phyloP scores from a whole-genome alignment of 1,140 invertebrate species.

The Halictus rubicundus region DNA sequence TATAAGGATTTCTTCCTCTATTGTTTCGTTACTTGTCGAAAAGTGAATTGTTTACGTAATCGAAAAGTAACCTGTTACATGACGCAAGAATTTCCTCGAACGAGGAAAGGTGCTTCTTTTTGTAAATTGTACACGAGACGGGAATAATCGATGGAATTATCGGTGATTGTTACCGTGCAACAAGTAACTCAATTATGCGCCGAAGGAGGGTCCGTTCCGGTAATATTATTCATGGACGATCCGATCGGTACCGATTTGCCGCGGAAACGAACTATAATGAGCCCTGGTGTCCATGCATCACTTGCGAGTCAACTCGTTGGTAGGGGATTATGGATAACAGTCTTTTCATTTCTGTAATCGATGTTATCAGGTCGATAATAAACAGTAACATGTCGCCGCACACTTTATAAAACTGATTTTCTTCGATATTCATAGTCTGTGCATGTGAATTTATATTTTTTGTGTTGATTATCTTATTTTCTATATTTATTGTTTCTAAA shows the following conservation, averaged over 20 bases:
- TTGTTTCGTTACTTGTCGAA: no score
- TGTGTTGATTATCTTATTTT: no score
- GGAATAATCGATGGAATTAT: slow-evolving; percentile 14
- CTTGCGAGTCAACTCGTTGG: neutral
- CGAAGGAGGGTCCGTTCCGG: neutral
- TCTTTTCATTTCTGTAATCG: no score
- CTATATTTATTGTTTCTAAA: no score
- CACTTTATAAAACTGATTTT: no score
- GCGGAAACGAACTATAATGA: neutral
- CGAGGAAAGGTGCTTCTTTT: neutral
- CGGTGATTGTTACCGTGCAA: slow-evolving; percentile 32
- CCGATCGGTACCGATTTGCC: neutral
- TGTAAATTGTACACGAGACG: neutral
- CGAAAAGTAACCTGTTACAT: neutral
- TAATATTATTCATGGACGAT: slow-evolving; percentile 11
- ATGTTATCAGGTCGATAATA: no score
- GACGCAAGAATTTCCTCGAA: neutral
- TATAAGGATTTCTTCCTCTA: no score
- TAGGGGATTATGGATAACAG: no score
- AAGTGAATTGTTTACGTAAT: no score
- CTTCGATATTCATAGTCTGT: no score
- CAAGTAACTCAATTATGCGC: slow-evolving; percentile 30
- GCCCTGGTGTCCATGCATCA: neutral
- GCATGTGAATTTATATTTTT: no score
- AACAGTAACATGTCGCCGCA: no score